Evolutionary conservation across 2,888 invertebrate species (phyloP), one percentile per base, ranked within the genome.

Genomic region (Cenopis cana): DNA sequence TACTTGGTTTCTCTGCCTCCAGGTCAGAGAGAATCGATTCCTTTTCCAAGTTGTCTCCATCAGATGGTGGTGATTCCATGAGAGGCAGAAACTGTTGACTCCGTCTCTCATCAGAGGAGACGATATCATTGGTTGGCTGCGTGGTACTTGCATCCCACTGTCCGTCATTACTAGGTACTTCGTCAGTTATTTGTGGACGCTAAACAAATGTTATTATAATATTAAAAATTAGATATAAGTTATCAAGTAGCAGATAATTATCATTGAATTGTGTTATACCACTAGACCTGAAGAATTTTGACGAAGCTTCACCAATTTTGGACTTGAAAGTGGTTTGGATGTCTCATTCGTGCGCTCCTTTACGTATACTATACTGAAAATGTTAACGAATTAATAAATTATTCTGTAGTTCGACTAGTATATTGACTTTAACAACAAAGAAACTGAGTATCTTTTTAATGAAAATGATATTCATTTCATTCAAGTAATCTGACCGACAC

Each of bases 31-130:
- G 59, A 9, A 52, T 18, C 1, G n/a, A 9, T 6, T 54, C 65
- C 17, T 24, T 18, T 12, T 70, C 65, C 17, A 59, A 20, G 12
- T 70, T 54, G 50, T 70, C 70, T 70, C 70, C 70, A 36, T 70
- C 70, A 3, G 52, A 33, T 11, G 52, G 20, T 2, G 70, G 70
- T 1, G 54, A 33, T n/a, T 36, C 20, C n/a, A 66, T 33, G 9
- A 70, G 59, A n/a, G 12, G 2, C 46, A 54, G 10, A 18, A 64
- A 3, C 17, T 64, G 54, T 5, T 24, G 14, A 36, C 50, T 64
- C n/a, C 18, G 36, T 11, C 5, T n/a, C n/a, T 46, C 18, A 24
- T 49, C 68, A 33, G 46, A n/a, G 36, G 46, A 33, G 2, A 8
- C 4, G 54, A 12, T 41, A 18, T 64, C 52, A 20, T n/a, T 6